A percentile compares a stretch with the other conserved stretches of the same genome.
Conservation (phyloP, 2,113 vertebrate genomes). For the Bolborhynchus lineola region DNA sequence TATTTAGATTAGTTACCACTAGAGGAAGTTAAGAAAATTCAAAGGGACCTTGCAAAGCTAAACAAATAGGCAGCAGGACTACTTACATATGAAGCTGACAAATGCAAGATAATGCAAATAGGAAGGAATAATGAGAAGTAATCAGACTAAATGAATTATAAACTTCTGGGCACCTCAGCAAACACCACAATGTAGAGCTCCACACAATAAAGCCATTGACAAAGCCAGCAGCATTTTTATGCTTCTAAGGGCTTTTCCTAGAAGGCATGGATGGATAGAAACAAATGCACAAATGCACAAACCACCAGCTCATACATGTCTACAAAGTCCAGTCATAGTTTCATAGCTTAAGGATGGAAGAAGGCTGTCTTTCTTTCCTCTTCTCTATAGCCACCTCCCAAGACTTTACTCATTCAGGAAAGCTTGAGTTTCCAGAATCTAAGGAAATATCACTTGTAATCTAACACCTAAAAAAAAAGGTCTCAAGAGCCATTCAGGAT, state of each 20-base stretch:
- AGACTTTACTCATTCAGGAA: not conserved
- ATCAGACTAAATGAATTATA: slow-evolving; percentile 52
- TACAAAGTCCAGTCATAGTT: not conserved
- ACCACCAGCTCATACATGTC: not conserved
- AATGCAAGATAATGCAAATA: slow-evolving; percentile 34
- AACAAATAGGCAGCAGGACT: not conserved
- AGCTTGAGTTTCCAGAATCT: not conserved
- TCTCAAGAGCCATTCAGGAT: not conserved
- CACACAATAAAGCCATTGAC: not conserved
- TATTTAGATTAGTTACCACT: slow-evolving; percentile 18
- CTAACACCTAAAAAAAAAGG: not conserved
- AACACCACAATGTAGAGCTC: not conserved
- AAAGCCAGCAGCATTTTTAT: not conserved
- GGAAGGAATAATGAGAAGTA: slow-evolving; percentile 41
- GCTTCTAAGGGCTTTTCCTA: not conserved
- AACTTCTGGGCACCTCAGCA: slow-evolving; percentile 12
- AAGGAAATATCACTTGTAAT: not conserved
- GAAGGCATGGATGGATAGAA: not conserved
- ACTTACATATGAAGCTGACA: not conserved
- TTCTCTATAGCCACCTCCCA: not conserved
- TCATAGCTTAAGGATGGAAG: not conserved
- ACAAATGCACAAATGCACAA: not conserved
- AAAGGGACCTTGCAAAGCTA: not conserved
- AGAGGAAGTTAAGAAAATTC: not conserved
- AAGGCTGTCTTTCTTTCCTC: not conserved